These are phyloP conservation scores for Ochropleura leucogaster DNA, from an alignment of 2,888 invertebrate genomes.

Conservation along the genomic window DNA sequence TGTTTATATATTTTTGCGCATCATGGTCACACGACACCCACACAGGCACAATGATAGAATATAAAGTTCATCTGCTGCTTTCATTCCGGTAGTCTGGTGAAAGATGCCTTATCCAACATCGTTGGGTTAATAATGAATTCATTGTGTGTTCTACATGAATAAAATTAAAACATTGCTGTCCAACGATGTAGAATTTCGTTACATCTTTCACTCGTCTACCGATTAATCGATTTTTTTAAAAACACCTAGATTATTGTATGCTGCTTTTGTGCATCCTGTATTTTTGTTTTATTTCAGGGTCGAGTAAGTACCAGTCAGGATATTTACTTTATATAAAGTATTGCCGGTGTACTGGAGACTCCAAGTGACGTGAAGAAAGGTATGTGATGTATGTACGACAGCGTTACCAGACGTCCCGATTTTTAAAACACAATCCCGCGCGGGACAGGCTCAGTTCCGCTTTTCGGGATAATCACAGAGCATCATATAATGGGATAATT, in stretches of 20 bases:
- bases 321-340: too few species aligned
- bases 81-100: not conserved
- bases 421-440: too few species aligned
- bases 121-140: not conserved
- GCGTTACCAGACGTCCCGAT: too few species aligned
- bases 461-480: too few species aligned
- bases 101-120: not conserved
- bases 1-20: not conserved
- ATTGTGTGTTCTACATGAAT: not conserved
- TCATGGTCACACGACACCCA: not conserved
- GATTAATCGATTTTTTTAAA: not conserved
- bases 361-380: not conserved
- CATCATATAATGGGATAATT: too few species aligned
- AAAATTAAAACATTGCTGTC: not conserved
- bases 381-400: not conserved
- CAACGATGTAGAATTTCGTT: not conserved
- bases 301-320: conserved; percentile 22
- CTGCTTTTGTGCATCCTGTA: not conserved
- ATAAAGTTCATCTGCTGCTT: not conserved
- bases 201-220: not conserved
- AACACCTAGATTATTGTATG: not conserved
- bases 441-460: too few species aligned
- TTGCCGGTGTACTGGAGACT: too few species aligned
- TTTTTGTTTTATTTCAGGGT: conserved; percentile 39
- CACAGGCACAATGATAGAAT: not conserved